A percentile compares a stretch with the other conserved stretches of the same genome.
Evolutionary conservation across 2,797 vertebrate genomes (phyloP).

Genomic region (Tadarida brasiliensis): DNA sequence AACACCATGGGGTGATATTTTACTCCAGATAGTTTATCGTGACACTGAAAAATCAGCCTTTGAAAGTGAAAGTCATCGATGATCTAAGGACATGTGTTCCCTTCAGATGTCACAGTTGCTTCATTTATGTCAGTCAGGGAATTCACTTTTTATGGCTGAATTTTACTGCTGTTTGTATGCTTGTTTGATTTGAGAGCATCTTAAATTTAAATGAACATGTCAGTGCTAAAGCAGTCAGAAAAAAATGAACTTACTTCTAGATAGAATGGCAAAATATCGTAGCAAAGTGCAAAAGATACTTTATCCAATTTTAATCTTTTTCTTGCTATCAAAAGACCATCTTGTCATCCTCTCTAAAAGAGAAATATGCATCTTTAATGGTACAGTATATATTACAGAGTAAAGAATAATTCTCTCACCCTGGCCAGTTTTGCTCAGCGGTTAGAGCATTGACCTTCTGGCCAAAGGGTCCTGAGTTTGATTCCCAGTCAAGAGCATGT

Average conservation of each 20-base stretch:
- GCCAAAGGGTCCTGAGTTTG: too few relatives aligned
- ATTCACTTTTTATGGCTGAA: background rate
- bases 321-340: background rate
- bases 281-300: slow-evolving; percentile 1
- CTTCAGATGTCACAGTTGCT: slow-evolving; percentile 34
- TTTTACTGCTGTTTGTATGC: slow-evolving; percentile 47
- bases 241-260: slow-evolving; percentile 32
- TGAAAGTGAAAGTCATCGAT: slow-evolving; percentile 35
- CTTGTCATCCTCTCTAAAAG: background rate
- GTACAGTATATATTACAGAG: background rate
- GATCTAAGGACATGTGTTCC: slow-evolving; percentile 15
- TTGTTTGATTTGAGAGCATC: slow-evolving; percentile 11
- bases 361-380: background rate
- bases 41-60: background rate
- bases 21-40: background rate
- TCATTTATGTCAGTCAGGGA: slow-evolving; percentile 53
- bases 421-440: too few relatives aligned
- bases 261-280: background rate
- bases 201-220: slow-evolving; percentile 74
- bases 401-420: background rate
- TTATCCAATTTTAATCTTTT: background rate
- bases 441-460: too few relatives aligned
- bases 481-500: too few relatives aligned
- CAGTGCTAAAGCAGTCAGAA: slow-evolving; percentile 19
- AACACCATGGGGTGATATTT: slow-evolving; percentile 47